Conservation (phyloP, 2,797 vertebrate species). For the Microtus obscurus region DNA sequence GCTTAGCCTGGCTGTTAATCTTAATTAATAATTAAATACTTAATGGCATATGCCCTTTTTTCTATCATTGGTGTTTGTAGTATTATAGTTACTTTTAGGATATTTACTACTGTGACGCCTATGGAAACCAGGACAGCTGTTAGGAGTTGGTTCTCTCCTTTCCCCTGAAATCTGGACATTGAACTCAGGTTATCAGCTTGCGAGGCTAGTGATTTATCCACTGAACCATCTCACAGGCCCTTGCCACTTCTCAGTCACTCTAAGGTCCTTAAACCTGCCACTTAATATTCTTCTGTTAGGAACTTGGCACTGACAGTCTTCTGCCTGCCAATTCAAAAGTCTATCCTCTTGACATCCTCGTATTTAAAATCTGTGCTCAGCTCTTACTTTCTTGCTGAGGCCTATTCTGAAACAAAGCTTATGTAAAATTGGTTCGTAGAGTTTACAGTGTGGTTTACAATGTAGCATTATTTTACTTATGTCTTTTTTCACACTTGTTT, state of each 20-base stretch:
- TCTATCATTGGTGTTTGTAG: background rate
- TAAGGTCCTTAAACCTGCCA: background rate
- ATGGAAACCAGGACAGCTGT: background rate
- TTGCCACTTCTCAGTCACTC: background rate
- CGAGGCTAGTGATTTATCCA: background rate
- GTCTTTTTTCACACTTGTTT: background rate
- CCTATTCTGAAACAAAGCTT: background rate
- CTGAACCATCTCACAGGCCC: background rate
- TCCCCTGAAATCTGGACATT: background rate
- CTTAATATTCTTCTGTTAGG: background rate
- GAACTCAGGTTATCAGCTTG: background rate
- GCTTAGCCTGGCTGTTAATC: too few relatives aligned
- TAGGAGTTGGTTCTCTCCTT: background rate
- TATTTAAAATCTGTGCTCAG: background rate
- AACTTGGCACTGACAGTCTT: background rate
- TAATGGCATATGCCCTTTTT: background rate
- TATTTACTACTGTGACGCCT: background rate
- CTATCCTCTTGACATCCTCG: background rate
- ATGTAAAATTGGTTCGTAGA: background rate
- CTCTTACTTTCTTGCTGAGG: background rate
- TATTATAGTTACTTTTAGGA: too few relatives aligned
- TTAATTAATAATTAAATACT: background rate
- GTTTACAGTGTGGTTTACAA: background rate
- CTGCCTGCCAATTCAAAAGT: background rate
- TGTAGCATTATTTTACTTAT: background rate